phyloP scores from a whole-genome alignment of 2,797 vertebrate species.

The Melanotaenia parkinsoni region DNA sequence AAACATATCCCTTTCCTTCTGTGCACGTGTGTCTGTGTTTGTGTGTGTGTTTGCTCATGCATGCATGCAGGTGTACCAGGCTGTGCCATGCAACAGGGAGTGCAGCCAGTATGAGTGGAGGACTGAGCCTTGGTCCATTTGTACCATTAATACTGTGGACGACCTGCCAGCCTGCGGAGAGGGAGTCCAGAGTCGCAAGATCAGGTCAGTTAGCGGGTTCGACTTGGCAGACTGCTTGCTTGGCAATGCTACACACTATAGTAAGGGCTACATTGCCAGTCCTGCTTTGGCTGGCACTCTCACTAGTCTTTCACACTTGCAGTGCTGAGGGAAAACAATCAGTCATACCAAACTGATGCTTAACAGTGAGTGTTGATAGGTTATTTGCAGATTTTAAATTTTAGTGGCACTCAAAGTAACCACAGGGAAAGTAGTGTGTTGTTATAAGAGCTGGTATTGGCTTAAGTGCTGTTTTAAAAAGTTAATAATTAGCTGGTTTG shows the following conservation, averaged over 20 bases:
- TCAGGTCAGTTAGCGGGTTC: conserved; percentile 84
- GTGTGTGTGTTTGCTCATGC: conserved; percentile 29
- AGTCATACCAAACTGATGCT: conserved; percentile 38
- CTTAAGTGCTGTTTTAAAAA: conserved; percentile 14
- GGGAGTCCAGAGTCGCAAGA: conserved; percentile 92
- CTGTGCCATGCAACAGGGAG: conserved; percentile 88
- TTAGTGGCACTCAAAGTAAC: conserved; percentile 23
- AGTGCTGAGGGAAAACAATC: conserved; percentile 46
- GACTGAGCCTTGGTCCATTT: conserved; percentile 92
- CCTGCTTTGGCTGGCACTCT: conserved; percentile 27
- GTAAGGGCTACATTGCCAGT: conserved; percentile 36
- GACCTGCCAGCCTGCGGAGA: conserved; percentile 89
- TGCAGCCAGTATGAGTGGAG: conserved; percentile 91
- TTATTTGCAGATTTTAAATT: conserved; percentile 17
- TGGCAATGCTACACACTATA: conserved; percentile 37
- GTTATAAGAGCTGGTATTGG: conserved; percentile 13
- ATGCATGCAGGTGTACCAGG: conserved; percentile 90
- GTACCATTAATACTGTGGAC: conserved; percentile 90
- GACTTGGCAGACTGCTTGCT: conserved; percentile 39
- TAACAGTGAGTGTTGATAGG: conserved; percentile 42
- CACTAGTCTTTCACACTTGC: conserved; percentile 31
- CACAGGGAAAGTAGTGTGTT: conserved; percentile 19
- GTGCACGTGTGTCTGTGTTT: neutral
- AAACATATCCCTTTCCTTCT: conserved; percentile 12
- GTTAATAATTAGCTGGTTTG: conserved; percentile 10